Evolutionary conservation across 1,140 invertebrate genomes (phyloP), one percentile per base, ranked within the genome.

Genomic region (Teleogryllus occipitalis): DNA sequence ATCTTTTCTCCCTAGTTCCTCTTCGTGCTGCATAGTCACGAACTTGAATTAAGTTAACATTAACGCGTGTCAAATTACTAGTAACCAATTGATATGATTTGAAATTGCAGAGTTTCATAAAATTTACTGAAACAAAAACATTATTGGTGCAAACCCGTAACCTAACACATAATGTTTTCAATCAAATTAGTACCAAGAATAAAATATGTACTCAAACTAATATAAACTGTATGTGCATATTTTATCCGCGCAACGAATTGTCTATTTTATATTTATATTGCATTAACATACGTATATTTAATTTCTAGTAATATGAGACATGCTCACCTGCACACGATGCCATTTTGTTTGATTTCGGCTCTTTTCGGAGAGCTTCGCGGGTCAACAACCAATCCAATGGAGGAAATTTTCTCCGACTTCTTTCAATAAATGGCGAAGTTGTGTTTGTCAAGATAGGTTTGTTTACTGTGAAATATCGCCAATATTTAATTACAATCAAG

Each of bases 1-100:
- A 18, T 65, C 18, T 65, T 18, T 90, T 92, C 80, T 92, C 93
- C 82, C 94, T 88, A 8, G 93, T 94, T 80, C 93, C 92, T 86
- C 92, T 94, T 79, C 93, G 88, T 12, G 93, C 93, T 18, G 93
- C 93, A 87, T 89, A 91, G 78, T 87, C 83, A 77, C 89, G 83
- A 27, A 83, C 80, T 84, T 88, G 88, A 65, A 65, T 65, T 0
- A 65, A 65, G 54, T 65, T 18, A 14, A 18, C 7, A 14, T 65
- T 65, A 3, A 39, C 27, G 27, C 54, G 10, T 65, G 54, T 14
- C 10, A 65, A 65, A 65, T 65, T 65, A 65, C 10, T 10, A 65
- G 54, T 65, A 14, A 18, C 10, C 18, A 18, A 14, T 65, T 65
- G 54, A 18, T 14, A 18, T 65, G 18, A 65, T 7, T 65, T 65